Evolutionary conservation across 2,888 invertebrate genomes (phyloP), one percentile per base, ranked within the genome.

Genomic region (Cephonodes hylas): DNA sequence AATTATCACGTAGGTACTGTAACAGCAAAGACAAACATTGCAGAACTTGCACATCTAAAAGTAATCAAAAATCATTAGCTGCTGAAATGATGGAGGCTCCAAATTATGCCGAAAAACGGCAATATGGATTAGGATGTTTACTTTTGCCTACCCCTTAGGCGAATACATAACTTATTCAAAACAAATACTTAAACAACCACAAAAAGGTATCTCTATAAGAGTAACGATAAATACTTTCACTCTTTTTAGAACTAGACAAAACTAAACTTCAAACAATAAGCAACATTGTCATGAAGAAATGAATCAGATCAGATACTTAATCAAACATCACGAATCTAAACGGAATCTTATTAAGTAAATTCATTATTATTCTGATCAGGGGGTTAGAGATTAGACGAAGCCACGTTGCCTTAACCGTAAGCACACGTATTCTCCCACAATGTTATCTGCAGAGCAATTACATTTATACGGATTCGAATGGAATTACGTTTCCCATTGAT

Each of bases 341-440:
- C 15, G 5, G 18, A 27, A 18, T 27, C 27, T 27, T 53, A 53
- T 18, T 53, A 31, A 46, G 46, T n/a, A 23, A 53, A 31, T 15
- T 53, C 27, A 53, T 53, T 53, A 27, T 53, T 18, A 53, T 53
- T 48, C 62, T 68, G 53, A 66, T 61, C 59, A 61, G 62, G 57
- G 63, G 4, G 18, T 0, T 3, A 27, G 27, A 53, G 15, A 15
- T 60, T 38, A 38, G n/a, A 38, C 34, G 2, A 8, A 38, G 38
- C 4, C 38, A 31, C 7, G 53, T 18, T 31, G 27, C 27, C 53
- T 53, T 18, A 46, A 46, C 46, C 23, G 46, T n/a, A 46, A 18
- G 31, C 31, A 31, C 53, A 53, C 18, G 27, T 53, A 31, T 10
- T 23, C 46, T 18, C 18, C 27, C 27, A 53, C 53, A 53, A 53